Evolutionary conservation across 2,113 vertebrate genomes (phyloP), one percentile per base, ranked within the genome.

Genomic region (Callaeas wilsoni): DNA sequence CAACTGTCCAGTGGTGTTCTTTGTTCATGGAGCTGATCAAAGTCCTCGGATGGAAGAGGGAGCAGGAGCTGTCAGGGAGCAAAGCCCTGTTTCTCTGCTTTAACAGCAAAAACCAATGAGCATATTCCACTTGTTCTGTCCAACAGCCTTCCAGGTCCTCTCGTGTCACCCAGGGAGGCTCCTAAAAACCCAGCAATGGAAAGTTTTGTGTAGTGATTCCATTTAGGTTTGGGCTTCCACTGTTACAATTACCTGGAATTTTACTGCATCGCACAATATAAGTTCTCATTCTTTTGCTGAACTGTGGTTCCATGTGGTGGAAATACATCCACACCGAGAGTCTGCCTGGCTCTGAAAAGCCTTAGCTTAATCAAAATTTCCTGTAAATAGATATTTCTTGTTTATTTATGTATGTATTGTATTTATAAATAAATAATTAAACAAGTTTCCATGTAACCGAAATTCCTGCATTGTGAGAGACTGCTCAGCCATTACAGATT

Each of bases 151-250:
- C 17, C 46, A 13, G 32, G 21, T 12, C 33, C 60, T 55, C 27
- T 55, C 12, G 9, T 14, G 27, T 39, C 59, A 39, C 11, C 35
- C 1, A 0, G 16, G 19, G 10, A 33, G 11, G 7, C 9, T 33
- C 9, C 41, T 20, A 13, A 52, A 73, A 67, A 37, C 11, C 2
- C n/a, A 35, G 14, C 0, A 2, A 7, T 7, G 23, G 12, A 10
- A 30, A 52, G 6, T 60, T 64, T 39, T 17, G 7, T 23, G 26
- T 3, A n/a, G 4, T 13, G 63, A 37, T 68, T 53, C 20, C 32
- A 4, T 23, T 67, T 17, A 26, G 8, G 19, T 47, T 87, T 82
- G 65, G 47, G 21, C 19, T 70, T 57, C 10, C 15, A 7, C 16
- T 84, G n/a, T 32, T 75, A 19, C 15, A 71, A 16, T 47, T 30